phyloP scores from a whole-genome alignment of 2,113 vertebrate species.

The Picathartes gymnocephalus region DNA sequence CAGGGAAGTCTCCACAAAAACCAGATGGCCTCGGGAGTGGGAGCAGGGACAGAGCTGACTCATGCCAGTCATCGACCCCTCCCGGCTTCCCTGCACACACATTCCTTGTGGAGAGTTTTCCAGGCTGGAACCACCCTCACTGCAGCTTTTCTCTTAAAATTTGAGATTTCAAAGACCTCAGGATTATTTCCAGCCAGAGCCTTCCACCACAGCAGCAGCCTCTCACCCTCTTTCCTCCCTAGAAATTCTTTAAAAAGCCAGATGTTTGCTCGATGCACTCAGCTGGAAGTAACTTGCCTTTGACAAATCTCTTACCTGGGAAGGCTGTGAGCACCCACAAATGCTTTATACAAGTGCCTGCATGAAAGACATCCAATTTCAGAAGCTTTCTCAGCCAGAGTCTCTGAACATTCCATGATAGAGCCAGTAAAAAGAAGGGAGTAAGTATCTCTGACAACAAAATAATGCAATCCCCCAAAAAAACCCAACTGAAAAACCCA shows the following conservation, averaged over 20 bases:
- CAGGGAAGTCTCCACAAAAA: neutral
- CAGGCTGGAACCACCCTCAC: neutral
- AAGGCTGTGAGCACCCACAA: neutral
- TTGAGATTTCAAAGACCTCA: neutral
- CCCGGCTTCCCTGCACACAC: neutral
- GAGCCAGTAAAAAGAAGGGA: neutral
- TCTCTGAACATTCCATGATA: neutral
- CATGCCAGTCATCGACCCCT: neutral
- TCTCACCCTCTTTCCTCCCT: neutral
- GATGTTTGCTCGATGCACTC: neutral
- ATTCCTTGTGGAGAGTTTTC: neutral
- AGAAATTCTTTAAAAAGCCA: neutral
- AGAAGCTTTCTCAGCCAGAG: neutral
- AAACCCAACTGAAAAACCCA: neutral
- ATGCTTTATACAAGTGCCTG: neutral
- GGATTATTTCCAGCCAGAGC: neutral
- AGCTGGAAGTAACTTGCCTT: neutral
- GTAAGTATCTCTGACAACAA: neutral
- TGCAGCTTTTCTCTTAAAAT: neutral
- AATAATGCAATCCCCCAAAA: neutral
- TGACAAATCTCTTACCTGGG: neutral
- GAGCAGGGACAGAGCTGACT: neutral
- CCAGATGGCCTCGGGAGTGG: neutral
- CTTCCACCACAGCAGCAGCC: neutral
- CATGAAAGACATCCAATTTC: neutral